These are phyloP conservation scores for Anastrepha ludens DNA, from an alignment of 1,140 invertebrate species.

Conservation along the genomic window DNA sequence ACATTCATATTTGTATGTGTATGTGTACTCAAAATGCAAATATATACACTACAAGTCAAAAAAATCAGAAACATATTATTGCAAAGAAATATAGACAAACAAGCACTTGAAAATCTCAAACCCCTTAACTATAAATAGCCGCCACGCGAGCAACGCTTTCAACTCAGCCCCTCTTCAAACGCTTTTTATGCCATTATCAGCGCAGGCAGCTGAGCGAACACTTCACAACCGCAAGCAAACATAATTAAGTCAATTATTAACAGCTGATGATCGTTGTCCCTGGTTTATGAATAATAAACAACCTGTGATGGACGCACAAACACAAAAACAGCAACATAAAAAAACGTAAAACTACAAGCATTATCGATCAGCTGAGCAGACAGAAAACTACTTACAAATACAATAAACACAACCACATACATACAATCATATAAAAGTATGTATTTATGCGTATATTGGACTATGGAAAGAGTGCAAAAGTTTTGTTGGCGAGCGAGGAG, in stretches of 20 bases:
- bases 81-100: background rate
- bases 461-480: background rate
- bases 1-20: too few relatives aligned
- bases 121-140: slow-evolving; percentile 12
- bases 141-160: background rate
- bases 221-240: background rate
- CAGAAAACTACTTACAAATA: background rate
- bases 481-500: background rate
- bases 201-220: slow-evolving; percentile 13
- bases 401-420: background rate
- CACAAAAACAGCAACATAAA: background rate
- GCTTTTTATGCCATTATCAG: background rate
- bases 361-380: background rate
- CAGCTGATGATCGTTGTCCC: background rate
- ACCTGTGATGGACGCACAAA: background rate
- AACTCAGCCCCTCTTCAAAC: background rate
- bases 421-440: background rate
- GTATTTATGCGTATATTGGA: background rate
- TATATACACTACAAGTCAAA: background rate
- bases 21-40: too few relatives aligned
- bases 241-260: slow-evolving; percentile 12
- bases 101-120: slow-evolving; percentile 14
- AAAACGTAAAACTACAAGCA: background rate
- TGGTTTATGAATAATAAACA: background rate
- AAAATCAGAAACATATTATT: background rate